Conservation (phyloP, 2,797 vertebrate genomes). For the Malurus splendens region DNA sequence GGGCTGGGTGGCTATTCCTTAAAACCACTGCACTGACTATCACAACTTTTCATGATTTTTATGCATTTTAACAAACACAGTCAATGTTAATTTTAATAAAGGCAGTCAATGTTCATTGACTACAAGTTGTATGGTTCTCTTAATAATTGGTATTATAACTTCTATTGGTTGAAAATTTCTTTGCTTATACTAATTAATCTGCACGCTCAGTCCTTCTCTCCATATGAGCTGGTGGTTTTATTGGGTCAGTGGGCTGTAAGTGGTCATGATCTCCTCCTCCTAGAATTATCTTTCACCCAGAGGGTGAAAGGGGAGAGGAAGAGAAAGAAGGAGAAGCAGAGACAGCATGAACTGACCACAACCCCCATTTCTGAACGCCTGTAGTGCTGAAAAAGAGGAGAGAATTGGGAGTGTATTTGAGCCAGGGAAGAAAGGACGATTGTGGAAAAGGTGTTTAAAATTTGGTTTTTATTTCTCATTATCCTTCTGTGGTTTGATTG, state of each 20-base stretch:
- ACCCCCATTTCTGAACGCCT: background rate
- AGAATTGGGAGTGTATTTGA: background rate
- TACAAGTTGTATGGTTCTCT: background rate
- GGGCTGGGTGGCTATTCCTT: background rate
- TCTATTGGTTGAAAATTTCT: background rate
- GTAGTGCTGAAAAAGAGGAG: background rate
- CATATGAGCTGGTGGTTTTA: background rate
- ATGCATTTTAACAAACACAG: background rate
- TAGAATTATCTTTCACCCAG: background rate
- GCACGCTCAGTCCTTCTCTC: background rate
- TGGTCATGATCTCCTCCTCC: background rate
- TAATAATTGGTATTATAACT: background rate
- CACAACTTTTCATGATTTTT: background rate
- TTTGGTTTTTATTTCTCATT: background rate
- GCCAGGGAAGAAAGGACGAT: background rate
- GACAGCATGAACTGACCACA: background rate
- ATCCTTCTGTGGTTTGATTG: background rate
- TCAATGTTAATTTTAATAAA: background rate
- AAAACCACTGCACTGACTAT: too few species aligned
- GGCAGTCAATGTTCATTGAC: background rate
- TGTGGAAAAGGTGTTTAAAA: background rate
- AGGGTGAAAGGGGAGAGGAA: background rate
- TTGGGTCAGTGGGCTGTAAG: background rate
- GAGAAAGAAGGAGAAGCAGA: background rate
- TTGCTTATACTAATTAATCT: rapidly evolving